Evolutionary conservation across 2,888 invertebrate species (phyloP).

Genomic region (Drosophila multiciliata): DNA sequence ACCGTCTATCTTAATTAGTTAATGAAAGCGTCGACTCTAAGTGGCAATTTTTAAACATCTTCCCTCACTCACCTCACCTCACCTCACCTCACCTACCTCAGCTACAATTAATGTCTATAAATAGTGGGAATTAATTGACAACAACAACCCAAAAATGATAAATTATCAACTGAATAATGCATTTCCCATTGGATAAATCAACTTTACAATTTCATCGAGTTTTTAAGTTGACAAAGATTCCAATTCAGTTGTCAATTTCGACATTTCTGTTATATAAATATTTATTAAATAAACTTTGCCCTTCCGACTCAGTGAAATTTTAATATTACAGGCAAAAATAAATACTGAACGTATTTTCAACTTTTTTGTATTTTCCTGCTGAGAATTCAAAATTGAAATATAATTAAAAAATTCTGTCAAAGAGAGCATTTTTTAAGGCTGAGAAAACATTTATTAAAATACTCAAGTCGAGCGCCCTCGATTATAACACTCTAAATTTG

Average conservation of each 20-base stretch:
- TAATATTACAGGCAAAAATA: neutral
- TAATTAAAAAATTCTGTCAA: neutral
- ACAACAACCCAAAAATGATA: neutral
- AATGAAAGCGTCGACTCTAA: neutral
- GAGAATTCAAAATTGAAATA: no score
- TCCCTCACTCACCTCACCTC: neutral
- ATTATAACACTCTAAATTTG: neutral
- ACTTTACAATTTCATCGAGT: neutral
- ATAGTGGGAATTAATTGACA: neutral
- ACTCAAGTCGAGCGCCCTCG: neutral
- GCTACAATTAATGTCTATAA: neutral
- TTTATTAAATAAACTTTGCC: neutral
- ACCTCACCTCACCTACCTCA: neutral
- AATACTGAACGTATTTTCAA: neutral
- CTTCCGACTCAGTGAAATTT: neutral
- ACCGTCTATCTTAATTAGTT: neutral
- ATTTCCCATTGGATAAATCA: neutral
- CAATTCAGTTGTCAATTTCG: neutral
- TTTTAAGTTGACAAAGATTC: no score
- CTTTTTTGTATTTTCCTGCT: neutral
- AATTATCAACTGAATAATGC: neutral
- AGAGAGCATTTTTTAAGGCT: neutral
- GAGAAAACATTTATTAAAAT: neutral
- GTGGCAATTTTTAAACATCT: neutral
- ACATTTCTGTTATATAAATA: neutral